A percentile compares a stretch with the other conserved stretches of the same genome.
These are phyloP conservation scores for Proisotoma minuta DNA, from an alignment of 2,888 invertebrate species.

Conservation along the genomic window DNA sequence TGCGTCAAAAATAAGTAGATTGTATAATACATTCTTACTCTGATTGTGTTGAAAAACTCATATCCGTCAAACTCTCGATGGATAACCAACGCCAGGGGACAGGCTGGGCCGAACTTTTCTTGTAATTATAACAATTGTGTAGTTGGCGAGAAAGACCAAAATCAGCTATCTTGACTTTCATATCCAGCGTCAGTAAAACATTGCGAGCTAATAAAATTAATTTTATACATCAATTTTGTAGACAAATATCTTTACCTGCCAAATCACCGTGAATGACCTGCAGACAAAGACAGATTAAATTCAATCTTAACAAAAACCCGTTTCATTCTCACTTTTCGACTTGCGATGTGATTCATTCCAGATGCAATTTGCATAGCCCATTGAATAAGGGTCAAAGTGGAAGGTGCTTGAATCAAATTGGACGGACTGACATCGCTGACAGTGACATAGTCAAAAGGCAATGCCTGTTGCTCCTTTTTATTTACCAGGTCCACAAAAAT, in stretches of 20 bases:
- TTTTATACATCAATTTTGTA: too few relatives aligned
- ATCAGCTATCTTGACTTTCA: neutral
- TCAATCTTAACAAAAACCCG: neutral
- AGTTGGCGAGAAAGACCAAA: neutral
- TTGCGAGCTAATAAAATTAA: too few relatives aligned
- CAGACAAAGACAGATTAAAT: neutral
- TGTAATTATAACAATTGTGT: too few relatives aligned
- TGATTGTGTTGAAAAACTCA: too few relatives aligned
- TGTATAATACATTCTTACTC: too few relatives aligned
- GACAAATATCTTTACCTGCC: too few relatives aligned
- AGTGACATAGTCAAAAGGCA: too few relatives aligned
- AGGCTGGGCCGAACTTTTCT: too few relatives aligned
- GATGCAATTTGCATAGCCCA: neutral
- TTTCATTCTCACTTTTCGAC: neutral
- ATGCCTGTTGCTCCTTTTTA: neutral
- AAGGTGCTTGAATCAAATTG: neutral
- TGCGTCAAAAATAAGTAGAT: too few relatives aligned
- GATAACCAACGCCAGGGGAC: too few relatives aligned
- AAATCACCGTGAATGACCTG: neutral
- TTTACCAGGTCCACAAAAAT: neutral
- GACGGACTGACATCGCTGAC: too few relatives aligned
- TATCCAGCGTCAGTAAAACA: neutral
- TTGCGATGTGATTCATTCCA: neutral
- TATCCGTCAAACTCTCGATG: too few relatives aligned
- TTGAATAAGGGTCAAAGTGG: neutral